These are phyloP conservation scores for Neodiprion lecontei DNA, from an alignment of 1,140 invertebrate genomes.

Conservation along the genomic window DNA sequence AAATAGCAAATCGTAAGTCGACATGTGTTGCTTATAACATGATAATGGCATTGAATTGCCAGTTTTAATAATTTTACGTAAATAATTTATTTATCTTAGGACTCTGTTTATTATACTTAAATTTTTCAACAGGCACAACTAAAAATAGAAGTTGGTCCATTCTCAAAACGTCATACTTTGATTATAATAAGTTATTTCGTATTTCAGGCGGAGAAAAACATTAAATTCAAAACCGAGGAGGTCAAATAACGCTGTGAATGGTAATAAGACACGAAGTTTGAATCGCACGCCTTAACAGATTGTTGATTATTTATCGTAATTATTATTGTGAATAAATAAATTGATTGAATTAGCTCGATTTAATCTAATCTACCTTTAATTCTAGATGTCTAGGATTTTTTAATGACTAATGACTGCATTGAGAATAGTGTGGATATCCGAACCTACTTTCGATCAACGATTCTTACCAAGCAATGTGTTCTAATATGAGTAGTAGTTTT, in stretches of 20 bases:
- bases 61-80: conserved; percentile 9
- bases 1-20: conserved; percentile 8
- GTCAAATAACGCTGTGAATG: background rate
- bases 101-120: background rate
- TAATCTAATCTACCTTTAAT: conserved; percentile 19
- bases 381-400: background rate
- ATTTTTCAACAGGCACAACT: background rate
- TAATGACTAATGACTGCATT: conserved; percentile 5
- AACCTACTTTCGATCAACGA: background rate
- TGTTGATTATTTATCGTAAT: conserved; percentile 13
- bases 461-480: no score
- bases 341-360: conserved; percentile 35
- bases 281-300: conserved; percentile 10
- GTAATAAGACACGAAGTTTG: background rate
- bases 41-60: background rate
- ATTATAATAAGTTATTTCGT: conserved; percentile 1
- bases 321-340: conserved; percentile 31
- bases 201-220: conserved; percentile 2
- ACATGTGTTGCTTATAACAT: background rate
- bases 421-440: background rate
- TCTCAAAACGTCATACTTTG: background rate
- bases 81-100: conserved; percentile 27
- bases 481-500: no score
- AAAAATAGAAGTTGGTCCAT: background rate
- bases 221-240: background rate